phyloP scores from a whole-genome alignment of 2,113 vertebrate genomes.

The Ginglymostoma cirratum region DNA sequence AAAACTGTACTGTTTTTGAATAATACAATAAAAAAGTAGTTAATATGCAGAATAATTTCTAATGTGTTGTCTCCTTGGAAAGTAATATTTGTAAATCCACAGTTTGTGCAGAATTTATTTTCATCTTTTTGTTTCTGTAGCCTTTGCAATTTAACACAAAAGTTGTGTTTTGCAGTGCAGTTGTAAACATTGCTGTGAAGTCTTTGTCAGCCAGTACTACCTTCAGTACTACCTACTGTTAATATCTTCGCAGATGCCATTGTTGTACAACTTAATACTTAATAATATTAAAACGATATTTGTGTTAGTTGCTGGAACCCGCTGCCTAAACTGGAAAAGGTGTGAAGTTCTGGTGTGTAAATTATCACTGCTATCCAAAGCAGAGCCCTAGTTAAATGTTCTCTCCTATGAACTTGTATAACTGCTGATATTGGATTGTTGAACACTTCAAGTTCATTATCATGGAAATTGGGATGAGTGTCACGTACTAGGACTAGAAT shows the following conservation, averaged over 20 bases:
- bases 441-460: background rate
- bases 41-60: background rate
- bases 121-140: background rate
- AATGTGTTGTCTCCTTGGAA: background rate
- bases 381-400: background rate
- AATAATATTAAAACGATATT: background rate
- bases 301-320: background rate
- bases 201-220: background rate
- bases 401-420: background rate
- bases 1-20: background rate
- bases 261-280: background rate
- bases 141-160: background rate
- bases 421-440: background rate
- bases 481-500: background rate
- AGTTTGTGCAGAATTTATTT: background rate
- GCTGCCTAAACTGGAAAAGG: background rate
- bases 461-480: background rate
- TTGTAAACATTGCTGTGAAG: background rate
- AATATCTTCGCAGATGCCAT: background rate
- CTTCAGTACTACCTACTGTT: too few relatives aligned
- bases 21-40: background rate
- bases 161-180: background rate
- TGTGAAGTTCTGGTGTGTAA: background rate
- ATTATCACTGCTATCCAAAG: background rate
- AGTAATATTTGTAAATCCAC: background rate